Evolutionary conservation across 2,888 invertebrate genomes (phyloP).

Genomic region (Nymphalis c-album): DNA sequence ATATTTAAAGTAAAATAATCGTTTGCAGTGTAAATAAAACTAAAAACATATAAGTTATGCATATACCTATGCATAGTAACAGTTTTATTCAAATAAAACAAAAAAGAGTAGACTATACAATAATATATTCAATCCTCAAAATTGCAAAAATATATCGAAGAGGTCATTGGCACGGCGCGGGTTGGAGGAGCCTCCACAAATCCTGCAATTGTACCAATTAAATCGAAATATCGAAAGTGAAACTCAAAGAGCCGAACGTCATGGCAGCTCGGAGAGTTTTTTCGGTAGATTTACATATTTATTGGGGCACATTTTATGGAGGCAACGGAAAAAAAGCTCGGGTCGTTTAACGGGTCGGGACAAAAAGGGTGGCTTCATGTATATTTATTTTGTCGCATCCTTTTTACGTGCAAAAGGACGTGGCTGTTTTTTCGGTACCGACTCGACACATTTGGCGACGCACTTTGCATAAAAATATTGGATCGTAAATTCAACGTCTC

Average conservation of each 20-base stretch:
- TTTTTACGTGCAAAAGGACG: constrained; percentile 79
- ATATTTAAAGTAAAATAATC: too few relatives aligned
- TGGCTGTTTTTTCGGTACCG: constrained; percentile 70
- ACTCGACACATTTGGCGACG: constrained; percentile 78
- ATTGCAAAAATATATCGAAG: constrained; percentile 34
- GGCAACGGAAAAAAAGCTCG: constrained; percentile 72
- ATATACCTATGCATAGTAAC: too few relatives aligned
- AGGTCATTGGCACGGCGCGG: constrained; percentile 59
- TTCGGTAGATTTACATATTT: constrained; percentile 80
- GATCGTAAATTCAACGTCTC: constrained; percentile 74
- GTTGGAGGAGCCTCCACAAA: constrained; percentile 46
- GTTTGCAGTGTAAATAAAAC: too few relatives aligned
- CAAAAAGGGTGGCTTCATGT: constrained; percentile 80
- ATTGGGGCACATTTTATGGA: constrained; percentile 81
- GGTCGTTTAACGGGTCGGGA: constrained; percentile 79
- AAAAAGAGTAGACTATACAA: too few relatives aligned
- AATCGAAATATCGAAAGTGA: constrained; percentile 71
- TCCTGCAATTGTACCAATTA: constrained; percentile 72
- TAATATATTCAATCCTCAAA: not conserved
- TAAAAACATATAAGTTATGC: too few relatives aligned
- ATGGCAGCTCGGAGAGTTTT: constrained; percentile 57
- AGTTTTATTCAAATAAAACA: too few relatives aligned
- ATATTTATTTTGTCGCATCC: constrained; percentile 81
- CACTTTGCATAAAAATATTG: constrained; percentile 81
- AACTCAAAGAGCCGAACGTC: constrained; percentile 65